These are phyloP conservation scores for Diabrotica undecimpunctata DNA, from an alignment of 1,140 invertebrate species.

Conservation along the genomic window DNA sequence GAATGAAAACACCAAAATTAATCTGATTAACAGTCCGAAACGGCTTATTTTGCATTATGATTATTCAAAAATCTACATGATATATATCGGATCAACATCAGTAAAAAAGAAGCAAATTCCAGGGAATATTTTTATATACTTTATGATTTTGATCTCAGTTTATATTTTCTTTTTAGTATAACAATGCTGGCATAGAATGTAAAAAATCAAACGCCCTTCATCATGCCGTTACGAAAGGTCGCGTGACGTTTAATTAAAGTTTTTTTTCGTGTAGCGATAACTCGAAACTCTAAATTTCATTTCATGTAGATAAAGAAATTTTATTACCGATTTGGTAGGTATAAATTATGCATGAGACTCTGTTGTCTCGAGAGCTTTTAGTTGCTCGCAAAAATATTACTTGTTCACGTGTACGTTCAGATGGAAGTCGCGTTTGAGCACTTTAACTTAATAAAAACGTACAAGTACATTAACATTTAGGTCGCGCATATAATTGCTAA, in stretches of 20 bases:
- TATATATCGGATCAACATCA: no score
- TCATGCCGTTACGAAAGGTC: neutral
- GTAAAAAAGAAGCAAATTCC: no score
- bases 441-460: neutral
- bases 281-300: neutral
- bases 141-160: no score
- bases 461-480: no score
- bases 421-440: neutral
- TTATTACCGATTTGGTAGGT: slow-evolving; percentile 5
- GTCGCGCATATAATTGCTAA: no score
- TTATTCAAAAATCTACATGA: no score
- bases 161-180: no score
- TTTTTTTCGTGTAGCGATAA: slow-evolving; percentile 5
- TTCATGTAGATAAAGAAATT: slow-evolving; percentile 9
- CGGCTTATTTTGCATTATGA: no score
- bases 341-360: slow-evolving; percentile 3
- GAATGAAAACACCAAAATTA: no score
- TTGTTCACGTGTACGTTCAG: neutral
- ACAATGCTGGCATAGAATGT: no score
- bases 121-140: no score
- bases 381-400: neutral
- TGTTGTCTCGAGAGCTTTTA: neutral
- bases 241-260: slow-evolving; percentile 6
- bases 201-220: neutral
- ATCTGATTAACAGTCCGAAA: no score